Base-by-base conservation (phyloP, 2,797 vertebrate species). In the Intellagama lesueurii region DNA sequence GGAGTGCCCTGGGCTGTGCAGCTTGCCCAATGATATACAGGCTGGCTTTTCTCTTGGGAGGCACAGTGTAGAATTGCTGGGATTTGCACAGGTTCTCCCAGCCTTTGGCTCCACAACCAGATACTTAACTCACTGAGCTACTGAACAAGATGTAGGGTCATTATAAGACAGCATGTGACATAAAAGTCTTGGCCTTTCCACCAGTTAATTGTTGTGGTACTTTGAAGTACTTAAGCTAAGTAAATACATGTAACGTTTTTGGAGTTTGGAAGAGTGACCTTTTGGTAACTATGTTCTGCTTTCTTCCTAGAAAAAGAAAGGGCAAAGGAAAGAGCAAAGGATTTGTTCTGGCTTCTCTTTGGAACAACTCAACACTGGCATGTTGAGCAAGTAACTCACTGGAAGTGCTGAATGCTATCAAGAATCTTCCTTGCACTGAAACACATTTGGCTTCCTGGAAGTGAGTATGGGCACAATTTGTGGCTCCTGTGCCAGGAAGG, bases 361-460 rank as follows among this genome's bases (percentile, higher is more conserved):
- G 28, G 19, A 80, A 79, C 17, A 60, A 85, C 16, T 9, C 44
- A 68, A 83, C 32, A 70, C 52, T n/a, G 9, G 40, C 30, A 40
- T 73, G 85, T 80, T 73, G 28, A 32, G 30, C 76, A 80, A 60
- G 24, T 69, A 76, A 89, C 12, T 30, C 69, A 73, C 66, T 92
- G 90, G 79, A 79, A 87, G 64, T 88, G 89, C 4, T 84, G 72
- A 87, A 28, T 17, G 32, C 72, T 47, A 80, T 19, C 89, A 92
- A 91, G 49, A 2, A 19, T 47, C 64, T 78, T 91, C 70, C 83
- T 84, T 88, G 89, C 88, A 12, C 87, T 73, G 70, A 81, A 86
- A 86, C 56, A 72, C 69, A 28, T 87, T 89, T 86, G 93, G 79
- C 93, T 89, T 78, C 93, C 90, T 87, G 93, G 88, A 92, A 95